Evolutionary conservation across 2,888 invertebrate species (phyloP).

Genomic region (Spialia ferax): DNA sequence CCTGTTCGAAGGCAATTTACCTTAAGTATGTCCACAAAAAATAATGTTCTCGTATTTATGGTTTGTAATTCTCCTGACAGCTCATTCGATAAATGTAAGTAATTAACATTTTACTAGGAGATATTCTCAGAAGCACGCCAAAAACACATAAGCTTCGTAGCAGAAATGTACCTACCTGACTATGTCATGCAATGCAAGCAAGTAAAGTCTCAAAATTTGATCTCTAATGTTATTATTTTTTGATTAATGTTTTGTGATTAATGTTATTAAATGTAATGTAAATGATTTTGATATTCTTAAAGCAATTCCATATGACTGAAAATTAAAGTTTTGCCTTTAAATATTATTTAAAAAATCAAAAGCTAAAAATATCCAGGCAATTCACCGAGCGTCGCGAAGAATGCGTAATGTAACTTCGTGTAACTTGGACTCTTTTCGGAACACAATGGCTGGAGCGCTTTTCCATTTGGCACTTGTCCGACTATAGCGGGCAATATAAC

Average conservation of each 20-base stretch:
- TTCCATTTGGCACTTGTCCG: constrained; percentile 36
- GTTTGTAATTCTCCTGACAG: not conserved
- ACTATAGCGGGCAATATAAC: constrained; percentile 9
- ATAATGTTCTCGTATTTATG: not conserved
- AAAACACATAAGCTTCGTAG: no score
- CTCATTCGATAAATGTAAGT: not conserved
- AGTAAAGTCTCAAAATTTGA: no score
- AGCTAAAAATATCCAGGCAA: not conserved
- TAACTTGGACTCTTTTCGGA: constrained; percentile 63
- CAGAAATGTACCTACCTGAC: no score
- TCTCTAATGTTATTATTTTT: no score
- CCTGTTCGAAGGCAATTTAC: not conserved
- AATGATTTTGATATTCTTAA: no score
- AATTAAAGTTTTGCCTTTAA: no score
- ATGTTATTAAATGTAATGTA: no score
- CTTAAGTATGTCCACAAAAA: not conserved
- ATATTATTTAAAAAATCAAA: not conserved
- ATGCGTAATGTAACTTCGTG: constrained; percentile 47
- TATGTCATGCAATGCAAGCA: no score
- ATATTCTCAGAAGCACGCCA: no score
- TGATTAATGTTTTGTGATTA: no score
- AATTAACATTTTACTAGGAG: not conserved
- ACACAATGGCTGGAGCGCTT: constrained; percentile 61
- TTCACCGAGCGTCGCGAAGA: constrained; percentile 21
- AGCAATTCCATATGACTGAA: no score